These are phyloP conservation scores for Hirtodrosophila confusa DNA, from an alignment of 2,888 invertebrate species.

Conservation along the genomic window DNA sequence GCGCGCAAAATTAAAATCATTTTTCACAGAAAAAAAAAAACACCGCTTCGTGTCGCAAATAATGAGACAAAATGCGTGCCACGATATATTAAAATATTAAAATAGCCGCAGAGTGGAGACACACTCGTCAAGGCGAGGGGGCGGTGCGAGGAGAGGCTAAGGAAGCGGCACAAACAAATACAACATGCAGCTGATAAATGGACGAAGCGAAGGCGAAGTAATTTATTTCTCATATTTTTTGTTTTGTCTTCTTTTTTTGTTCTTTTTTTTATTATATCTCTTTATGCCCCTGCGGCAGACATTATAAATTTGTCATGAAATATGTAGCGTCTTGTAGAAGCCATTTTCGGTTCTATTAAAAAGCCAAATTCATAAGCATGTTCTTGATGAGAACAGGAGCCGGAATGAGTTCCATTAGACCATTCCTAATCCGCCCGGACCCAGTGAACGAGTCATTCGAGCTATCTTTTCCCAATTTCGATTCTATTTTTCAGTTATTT, in stretches of 20 bases:
- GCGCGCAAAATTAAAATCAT: constrained; percentile 62
- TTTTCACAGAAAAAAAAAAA: constrained; percentile 42
- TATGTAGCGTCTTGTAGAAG: no score
- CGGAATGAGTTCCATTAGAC: no score
- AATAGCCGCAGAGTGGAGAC: constrained; percentile 30
- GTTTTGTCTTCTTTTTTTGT: constrained; percentile 1
- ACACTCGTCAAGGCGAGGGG: not conserved
- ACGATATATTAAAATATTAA: constrained; percentile 72
- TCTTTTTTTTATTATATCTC: not conserved
- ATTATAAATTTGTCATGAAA: not conserved
- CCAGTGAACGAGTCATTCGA: no score
- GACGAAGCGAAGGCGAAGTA: constrained; percentile 47
- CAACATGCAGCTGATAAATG: constrained; percentile 59
- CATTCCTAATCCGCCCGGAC: no score
- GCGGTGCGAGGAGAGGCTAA: not conserved
- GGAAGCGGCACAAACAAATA: constrained; percentile 25
- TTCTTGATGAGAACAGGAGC: no score
- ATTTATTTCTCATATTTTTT: constrained; percentile 44
- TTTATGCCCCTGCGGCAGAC: not conserved
- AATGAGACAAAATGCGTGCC: constrained; percentile 67
- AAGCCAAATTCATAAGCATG: no score
- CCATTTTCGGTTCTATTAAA: not conserved
- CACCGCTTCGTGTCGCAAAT: constrained; percentile 49
- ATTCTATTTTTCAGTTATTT: no score
- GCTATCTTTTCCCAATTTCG: no score